These are phyloP conservation scores for Bradypodion pumilum DNA, from an alignment of 2,797 vertebrate species.

Conservation along the genomic window DNA sequence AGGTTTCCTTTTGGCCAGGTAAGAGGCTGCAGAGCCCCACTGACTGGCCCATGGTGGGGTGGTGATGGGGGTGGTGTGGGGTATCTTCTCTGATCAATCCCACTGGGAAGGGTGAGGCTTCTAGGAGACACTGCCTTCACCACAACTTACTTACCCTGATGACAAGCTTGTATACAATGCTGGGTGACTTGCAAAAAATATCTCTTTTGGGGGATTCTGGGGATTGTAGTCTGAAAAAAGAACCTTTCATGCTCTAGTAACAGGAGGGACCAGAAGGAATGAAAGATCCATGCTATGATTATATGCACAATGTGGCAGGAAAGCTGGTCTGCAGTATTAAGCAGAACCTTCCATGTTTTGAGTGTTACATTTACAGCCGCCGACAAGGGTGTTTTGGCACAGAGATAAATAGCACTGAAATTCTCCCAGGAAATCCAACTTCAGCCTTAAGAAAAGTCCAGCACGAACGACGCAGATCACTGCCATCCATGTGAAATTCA, in stretches of 20 bases:
- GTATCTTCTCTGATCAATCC: background rate
- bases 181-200: no score
- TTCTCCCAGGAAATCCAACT: background rate
- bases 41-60: no score
- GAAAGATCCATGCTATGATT: no score
- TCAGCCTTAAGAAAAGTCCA: background rate
- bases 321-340: background rate
- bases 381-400: background rate
- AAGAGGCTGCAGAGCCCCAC: background rate
- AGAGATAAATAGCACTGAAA: background rate
- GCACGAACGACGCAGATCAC: background rate
- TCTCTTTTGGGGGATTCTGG: no score
- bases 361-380: background rate
- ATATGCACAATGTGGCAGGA: no score
- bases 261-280: no score
- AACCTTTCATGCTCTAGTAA: no score
- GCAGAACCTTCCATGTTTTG: background rate
- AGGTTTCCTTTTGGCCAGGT: background rate
- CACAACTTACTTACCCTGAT: no score
- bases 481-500: no score
- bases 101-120: background rate
- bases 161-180: no score
- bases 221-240: no score
- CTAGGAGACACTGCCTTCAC: background rate
- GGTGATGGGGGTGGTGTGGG: background rate